These are phyloP conservation scores for Notechis scutatus DNA, from an alignment of 2,113 vertebrate species.

Conservation along the genomic window DNA sequence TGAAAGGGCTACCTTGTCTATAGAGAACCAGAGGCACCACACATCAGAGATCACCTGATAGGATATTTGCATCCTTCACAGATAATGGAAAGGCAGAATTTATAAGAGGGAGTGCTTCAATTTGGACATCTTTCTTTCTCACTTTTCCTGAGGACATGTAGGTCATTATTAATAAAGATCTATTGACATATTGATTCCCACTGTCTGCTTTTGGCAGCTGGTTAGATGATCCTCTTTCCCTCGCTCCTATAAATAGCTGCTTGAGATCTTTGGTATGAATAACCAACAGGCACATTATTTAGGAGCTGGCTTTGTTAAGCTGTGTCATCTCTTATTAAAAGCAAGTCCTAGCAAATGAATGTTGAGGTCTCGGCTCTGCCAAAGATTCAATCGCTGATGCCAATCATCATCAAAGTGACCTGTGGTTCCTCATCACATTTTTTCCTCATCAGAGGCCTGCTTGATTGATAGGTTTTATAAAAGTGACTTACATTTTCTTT, in stretches of 20 bases:
- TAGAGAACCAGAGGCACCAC: not conserved
- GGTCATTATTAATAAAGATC: not conserved
- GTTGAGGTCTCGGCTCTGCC: slow-evolving; percentile 51
- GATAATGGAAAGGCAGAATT: not conserved
- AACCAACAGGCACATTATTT: slow-evolving; percentile 25
- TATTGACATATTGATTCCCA: slow-evolving; percentile 23
- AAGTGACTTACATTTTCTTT: slow-evolving; percentile 4
- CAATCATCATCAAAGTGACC: slow-evolving; percentile 49
- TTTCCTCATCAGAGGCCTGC: slow-evolving; percentile 44
- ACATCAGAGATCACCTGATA: not conserved
- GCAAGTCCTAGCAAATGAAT: slow-evolving; percentile 52
- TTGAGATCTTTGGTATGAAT: slow-evolving; percentile 36
- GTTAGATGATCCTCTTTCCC: not conserved
- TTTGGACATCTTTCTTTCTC: not conserved
- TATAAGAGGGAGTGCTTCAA: not conserved
- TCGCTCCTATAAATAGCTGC: not conserved
- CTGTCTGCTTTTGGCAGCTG: slow-evolving; percentile 6
- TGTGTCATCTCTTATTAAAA: slow-evolving; percentile 60
- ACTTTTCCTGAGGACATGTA: slow-evolving; percentile 26
- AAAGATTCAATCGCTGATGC: slow-evolving; percentile 35
- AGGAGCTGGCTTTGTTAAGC: slow-evolving; percentile 45
- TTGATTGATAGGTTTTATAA: slow-evolving; percentile 42
- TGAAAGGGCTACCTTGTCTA: not conserved
- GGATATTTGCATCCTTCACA: not conserved
- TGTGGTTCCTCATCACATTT: slow-evolving; percentile 42